Evolutionary conservation across 2,888 invertebrate species (phyloP).

Genomic region (Stomorhina lunata): DNA sequence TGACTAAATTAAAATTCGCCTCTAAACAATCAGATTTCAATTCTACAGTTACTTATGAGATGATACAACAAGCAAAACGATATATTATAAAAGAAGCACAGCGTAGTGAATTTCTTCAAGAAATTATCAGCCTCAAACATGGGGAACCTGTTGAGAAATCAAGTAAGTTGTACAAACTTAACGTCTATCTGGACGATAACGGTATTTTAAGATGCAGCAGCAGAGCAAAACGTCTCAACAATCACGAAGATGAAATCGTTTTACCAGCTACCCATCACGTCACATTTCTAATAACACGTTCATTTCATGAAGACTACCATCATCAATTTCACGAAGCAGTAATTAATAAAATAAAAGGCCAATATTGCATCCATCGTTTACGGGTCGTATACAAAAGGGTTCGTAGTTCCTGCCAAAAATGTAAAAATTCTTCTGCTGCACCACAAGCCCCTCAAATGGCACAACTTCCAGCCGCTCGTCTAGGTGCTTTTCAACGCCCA

Average conservation of each 20-base stretch:
- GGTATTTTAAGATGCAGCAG: too few species aligned
- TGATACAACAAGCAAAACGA: background rate
- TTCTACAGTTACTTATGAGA: background rate
- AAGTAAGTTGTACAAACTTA: too few species aligned
- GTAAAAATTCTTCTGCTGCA: slow-evolving; percentile 51
- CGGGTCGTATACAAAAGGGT: slow-evolving; percentile 55
- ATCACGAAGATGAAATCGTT: too few species aligned
- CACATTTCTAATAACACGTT: slow-evolving; percentile 52
- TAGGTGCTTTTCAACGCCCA: slow-evolving; percentile 54
- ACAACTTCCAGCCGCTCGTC: slow-evolving; percentile 46
- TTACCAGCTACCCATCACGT: slow-evolving; percentile 38
- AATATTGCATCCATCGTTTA: slow-evolving; percentile 53
- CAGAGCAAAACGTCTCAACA: slow-evolving; percentile 52
- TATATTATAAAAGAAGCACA: too few species aligned
- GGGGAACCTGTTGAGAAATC: too few species aligned
- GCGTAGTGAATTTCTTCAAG: background rate
- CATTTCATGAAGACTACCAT: slow-evolving; percentile 43
- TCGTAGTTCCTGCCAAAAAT: too few species aligned
- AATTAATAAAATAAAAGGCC: slow-evolving; percentile 50
- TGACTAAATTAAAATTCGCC: slow-evolving; percentile 17
- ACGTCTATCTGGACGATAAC: too few species aligned
- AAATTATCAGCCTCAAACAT: too few species aligned
- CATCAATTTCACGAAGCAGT: slow-evolving; percentile 47
- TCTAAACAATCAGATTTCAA: background rate
- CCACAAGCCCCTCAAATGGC: slow-evolving; percentile 62